Evolutionary conservation across 2,113 vertebrate species (phyloP), one percentile per base, ranked within the genome.

Genomic region (Pseudorasbora parva): DNA sequence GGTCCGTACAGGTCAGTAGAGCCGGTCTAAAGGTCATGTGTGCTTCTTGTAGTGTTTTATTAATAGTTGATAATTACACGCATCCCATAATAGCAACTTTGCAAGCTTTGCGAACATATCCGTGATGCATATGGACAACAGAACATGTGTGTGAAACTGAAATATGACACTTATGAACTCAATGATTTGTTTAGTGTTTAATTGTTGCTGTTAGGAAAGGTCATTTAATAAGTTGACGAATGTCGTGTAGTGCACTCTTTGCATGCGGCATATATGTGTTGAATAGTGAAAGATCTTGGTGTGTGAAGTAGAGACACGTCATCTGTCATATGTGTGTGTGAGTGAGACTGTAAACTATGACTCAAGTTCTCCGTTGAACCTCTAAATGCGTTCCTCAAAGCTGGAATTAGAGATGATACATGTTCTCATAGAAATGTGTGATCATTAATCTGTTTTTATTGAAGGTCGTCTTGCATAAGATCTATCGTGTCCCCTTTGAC

Each of bases 41-140:
- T 0, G 0, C 10, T 11, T 6, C 8, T 19, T 69, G 8, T 2
- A 11, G 3, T 7, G 12, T 56, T 33, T 75, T 56, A 37, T n/a
- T 12, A 2, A 19, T 3, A 1, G 5, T 8, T 7, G 0, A 56
- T 3, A 3, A 6, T n/a, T 17, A 76, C 1, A 4, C 14, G 3
- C 15, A 5, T 60, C 17, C 14, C 37, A 45, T 25, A 62, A 27
- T 11, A 41, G 8, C n/a, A 1, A 14, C 41, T 47, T 62, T 25
- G 11, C 4, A 57, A 45, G 76, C 41, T 54, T 5, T n/a, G 49
- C 5, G 4, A 37, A 15, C 1, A 23, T 78, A 19, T 60, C 56
- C 4, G 3, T 25, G 8, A 23, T 77, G 47, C 3, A 19, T 25
- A 49, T 9, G 71, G 33, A 68, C 19, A 37, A 21, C 69, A 4